Evolutionary conservation across 2,797 vertebrate species (phyloP).

Genomic region (Pogonophryne albipinna): DNA sequence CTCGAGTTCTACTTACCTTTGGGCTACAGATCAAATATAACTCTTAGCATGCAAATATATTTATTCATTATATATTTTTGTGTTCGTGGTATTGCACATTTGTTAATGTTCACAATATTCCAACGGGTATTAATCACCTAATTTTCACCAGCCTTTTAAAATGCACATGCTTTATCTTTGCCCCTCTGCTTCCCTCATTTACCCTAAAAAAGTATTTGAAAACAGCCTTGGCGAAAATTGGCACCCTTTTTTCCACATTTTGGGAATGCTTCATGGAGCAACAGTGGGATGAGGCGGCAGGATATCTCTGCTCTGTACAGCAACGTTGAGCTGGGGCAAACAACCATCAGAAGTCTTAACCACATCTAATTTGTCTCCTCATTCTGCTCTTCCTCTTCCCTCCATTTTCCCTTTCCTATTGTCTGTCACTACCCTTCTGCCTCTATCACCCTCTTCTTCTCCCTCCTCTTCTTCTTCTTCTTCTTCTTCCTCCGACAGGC

Average conservation of each 20-base stretch:
- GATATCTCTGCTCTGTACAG: conserved; percentile 75
- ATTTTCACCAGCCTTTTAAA: conserved; percentile 5
- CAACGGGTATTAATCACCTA: background rate
- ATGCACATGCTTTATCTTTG: background rate
- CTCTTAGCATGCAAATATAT: too few species aligned
- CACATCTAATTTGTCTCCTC: conserved; percentile 88
- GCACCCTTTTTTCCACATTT: background rate
- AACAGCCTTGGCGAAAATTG: background rate
- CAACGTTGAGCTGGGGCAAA: conserved; percentile 71
- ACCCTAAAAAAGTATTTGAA: conserved; percentile 13
- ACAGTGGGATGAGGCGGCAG: conserved; percentile 68
- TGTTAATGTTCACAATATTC: background rate
- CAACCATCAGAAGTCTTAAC: conserved; percentile 73
- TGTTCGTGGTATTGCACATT: background rate
- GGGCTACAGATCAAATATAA: too few species aligned
- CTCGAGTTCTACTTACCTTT: too few species aligned
- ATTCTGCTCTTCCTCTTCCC: conserved; percentile 71
- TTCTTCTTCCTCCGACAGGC: conserved; percentile 82
- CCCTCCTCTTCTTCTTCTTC: background rate
- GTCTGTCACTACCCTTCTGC: conserved; percentile 51
- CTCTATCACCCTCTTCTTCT: conserved; percentile 44
- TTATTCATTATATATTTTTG: background rate
- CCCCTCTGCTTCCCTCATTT: background rate
- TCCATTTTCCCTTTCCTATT: conserved; percentile 56
- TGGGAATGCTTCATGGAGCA: conserved; percentile 71